phyloP scores from a whole-genome alignment of 2,113 vertebrate genomes.

The Python bivittatus region DNA sequence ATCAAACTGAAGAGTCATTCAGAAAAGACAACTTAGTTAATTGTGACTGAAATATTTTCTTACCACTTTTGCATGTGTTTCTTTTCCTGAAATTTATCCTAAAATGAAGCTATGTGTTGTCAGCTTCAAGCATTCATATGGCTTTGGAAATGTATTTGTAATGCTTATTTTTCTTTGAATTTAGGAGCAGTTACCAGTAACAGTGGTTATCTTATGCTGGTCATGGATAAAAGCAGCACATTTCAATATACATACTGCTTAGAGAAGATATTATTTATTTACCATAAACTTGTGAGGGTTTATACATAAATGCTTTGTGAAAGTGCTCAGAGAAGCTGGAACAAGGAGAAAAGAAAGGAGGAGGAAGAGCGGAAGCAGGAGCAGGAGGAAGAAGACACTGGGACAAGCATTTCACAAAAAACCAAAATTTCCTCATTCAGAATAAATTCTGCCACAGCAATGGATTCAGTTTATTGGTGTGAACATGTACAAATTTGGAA shows the following conservation, averaged over 20 bases:
- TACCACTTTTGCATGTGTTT: not conserved
- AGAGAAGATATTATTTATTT: not conserved
- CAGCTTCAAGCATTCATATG: not conserved
- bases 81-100: not conserved
- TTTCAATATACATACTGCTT: not conserved
- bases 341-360: not conserved
- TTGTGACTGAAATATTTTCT: not conserved
- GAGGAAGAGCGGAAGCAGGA: not conserved
- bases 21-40: not conserved
- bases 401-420: not conserved
- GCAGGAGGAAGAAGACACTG: not conserved
- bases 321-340: not conserved
- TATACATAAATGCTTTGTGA: not conserved
- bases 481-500: not conserved
- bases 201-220: not conserved
- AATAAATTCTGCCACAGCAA: not conserved
- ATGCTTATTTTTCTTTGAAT: not conserved
- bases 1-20: not conserved
- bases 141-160: not conserved
- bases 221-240: not conserved
- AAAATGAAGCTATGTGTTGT: not conserved
- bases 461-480: not conserved
- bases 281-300: not conserved
- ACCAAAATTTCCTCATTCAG: not conserved
- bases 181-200: not conserved